Evolutionary conservation across 2,113 vertebrate genomes (phyloP).

Genomic region (Dromas ardeola): DNA sequence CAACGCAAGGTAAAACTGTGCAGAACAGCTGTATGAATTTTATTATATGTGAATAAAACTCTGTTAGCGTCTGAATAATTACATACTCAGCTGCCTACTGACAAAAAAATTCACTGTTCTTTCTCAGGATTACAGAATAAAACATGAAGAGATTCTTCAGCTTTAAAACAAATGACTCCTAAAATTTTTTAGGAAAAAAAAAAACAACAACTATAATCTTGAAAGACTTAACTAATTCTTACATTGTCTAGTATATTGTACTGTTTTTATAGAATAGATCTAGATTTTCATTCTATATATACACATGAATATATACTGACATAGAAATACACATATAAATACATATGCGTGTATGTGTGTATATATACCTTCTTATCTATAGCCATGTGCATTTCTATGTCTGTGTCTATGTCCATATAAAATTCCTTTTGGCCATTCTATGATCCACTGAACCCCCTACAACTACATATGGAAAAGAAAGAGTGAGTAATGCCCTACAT

Average conservation of each 20-base stretch:
- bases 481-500: rapidly evolving
- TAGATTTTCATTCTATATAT: neutral
- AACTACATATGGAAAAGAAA: neutral
- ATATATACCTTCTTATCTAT: neutral
- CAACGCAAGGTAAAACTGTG: neutral
- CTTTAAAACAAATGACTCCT: neutral
- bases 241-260: neutral
- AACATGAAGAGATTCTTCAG: neutral
- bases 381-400: neutral
- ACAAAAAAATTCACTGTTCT: neutral
- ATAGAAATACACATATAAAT: neutral
- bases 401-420: neutral
- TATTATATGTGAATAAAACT: neutral
- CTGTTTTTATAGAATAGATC: neutral
- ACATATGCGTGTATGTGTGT: neutral
- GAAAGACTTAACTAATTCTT: neutral
- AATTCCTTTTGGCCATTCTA: neutral
- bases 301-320: neutral
- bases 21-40: neutral
- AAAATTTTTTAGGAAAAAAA: neutral
- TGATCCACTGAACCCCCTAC: neutral
- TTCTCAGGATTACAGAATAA: neutral
- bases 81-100: neutral
- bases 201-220: neutral
- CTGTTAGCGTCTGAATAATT: neutral